Conservation (phyloP, 2,113 vertebrate species). For the Rafetus swinhoei region DNA sequence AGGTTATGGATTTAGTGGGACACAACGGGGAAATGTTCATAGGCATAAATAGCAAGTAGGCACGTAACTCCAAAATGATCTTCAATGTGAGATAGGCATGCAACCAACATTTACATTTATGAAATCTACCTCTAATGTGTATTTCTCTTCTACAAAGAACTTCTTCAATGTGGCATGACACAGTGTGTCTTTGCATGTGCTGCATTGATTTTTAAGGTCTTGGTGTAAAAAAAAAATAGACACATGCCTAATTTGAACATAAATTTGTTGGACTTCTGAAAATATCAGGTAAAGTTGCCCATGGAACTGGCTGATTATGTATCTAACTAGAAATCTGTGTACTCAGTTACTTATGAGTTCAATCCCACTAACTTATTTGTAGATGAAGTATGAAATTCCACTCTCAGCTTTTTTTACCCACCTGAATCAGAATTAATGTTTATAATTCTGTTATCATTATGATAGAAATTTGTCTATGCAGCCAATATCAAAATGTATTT, state of each 20-base stretch:
- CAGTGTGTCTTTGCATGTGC: not conserved
- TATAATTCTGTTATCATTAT: not conserved
- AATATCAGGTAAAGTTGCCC: not conserved
- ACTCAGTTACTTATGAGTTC: not conserved
- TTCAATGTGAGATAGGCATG: not conserved
- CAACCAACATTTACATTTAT: not conserved
- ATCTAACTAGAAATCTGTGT: not conserved
- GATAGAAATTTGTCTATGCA: not conserved
- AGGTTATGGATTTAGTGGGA: not conserved
- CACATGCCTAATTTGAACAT: not conserved
- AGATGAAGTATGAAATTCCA: not conserved
- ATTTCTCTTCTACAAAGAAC: not conserved
- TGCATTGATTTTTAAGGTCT: not conserved
- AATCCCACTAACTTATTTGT: not conserved
- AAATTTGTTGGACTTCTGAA: not conserved
- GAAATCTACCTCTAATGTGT: not conserved
- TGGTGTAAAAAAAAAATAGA: not conserved
- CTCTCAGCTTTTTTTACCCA: not conserved
- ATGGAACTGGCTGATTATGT: not conserved
- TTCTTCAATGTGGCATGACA: not conserved
- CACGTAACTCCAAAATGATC: not conserved
- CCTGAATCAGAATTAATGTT: not conserved
- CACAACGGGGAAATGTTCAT: not conserved
- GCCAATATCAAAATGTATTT: not conserved
- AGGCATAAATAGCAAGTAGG: not conserved